Evolutionary conservation across 2,797 vertebrate genomes (phyloP).

Genomic region (Chelmon rostratus): DNA sequence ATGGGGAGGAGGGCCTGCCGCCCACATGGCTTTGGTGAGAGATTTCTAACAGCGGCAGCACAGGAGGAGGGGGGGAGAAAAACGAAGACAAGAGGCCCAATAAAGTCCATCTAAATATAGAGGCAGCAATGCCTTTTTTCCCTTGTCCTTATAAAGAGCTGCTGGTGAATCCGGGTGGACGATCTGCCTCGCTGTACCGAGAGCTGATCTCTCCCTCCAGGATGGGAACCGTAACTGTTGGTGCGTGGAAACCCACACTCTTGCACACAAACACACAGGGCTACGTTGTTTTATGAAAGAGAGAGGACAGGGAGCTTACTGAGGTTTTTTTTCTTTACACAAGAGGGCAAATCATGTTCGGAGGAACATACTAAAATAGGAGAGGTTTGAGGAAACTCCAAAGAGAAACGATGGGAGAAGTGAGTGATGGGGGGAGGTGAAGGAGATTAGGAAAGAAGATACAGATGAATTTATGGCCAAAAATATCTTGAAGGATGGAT

Average conservation of each 20-base stretch:
- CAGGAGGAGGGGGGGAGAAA: constrained; percentile 48
- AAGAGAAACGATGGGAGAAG: constrained; percentile 57
- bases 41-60: constrained; percentile 75
- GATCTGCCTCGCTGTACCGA: constrained; percentile 61
- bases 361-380: constrained; percentile 85
- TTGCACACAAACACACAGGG: constrained; percentile 49
- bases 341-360: constrained; percentile 64
- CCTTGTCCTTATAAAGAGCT: constrained; percentile 88
- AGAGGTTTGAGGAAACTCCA: constrained; percentile 70
- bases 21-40: constrained; percentile 81
- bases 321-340: constrained; percentile 59
- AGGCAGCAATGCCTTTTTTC: constrained; percentile 74
- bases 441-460: constrained; percentile 54
- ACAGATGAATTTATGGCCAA: constrained; percentile 40
- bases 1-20: constrained; percentile 72
- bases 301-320: constrained; percentile 41
- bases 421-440: constrained; percentile 39
- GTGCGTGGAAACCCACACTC: constrained; percentile 61
- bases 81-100: constrained; percentile 80
- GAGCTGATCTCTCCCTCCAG: constrained; percentile 74
- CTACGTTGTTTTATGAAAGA: constrained; percentile 56
- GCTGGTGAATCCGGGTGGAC: constrained; percentile 77
- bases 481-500: constrained; percentile 62
- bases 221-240: constrained; percentile 68
- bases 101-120: constrained; percentile 88